Evolutionary conservation across 2,113 vertebrate species (phyloP), one percentile per base, ranked within the genome.

Genomic region (Rissa tridactyla): DNA sequence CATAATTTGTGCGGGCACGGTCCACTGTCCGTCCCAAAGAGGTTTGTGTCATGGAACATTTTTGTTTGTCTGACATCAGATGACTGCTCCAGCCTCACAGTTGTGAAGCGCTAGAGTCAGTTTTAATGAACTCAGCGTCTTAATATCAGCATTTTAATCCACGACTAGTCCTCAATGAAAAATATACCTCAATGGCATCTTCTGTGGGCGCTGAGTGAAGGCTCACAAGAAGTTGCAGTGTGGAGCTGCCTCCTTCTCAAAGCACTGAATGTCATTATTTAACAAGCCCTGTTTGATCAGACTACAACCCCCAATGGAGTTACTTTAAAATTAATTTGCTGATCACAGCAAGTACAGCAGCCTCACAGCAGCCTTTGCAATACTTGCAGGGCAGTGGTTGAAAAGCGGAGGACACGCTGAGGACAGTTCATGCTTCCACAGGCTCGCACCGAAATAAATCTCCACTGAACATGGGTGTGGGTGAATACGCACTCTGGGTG

Each of bases 1-100:
- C 90, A 1, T 86, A 94, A 96, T 86, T 92, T 86, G 29, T 51
- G 69, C 0, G 0, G 86, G 80, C 80, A 81, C 1, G 0, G 62
- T 54, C 69, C 19, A n/a, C 83, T 64, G 68, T 82, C 77, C 86
- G 64, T 47, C 69, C 75, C 80, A 38, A 72, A 88, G 20, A 23
- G n/a, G 83, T 40, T 46, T 76, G 52, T 92, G 88, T 92, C 96
- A 93, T 75, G 96, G 94, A 93, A 95, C 72, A 86, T 86, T 94
- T 73, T 83, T 73, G 49, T 30, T 57, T 62, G 71, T 30, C 77
- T 92, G 40, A 90, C 90, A 88, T 16, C 60, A 68, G 80, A 60
- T 91, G 92, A 94, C 61, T 95, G 88, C 61, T 94, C 61, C 47
- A 62, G 83, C 57, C 61, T 75, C 72, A 25, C 55, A 78, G 36